phyloP scores from a whole-genome alignment of 1,140 invertebrate genomes.

The Plectus sambesii region DNA sequence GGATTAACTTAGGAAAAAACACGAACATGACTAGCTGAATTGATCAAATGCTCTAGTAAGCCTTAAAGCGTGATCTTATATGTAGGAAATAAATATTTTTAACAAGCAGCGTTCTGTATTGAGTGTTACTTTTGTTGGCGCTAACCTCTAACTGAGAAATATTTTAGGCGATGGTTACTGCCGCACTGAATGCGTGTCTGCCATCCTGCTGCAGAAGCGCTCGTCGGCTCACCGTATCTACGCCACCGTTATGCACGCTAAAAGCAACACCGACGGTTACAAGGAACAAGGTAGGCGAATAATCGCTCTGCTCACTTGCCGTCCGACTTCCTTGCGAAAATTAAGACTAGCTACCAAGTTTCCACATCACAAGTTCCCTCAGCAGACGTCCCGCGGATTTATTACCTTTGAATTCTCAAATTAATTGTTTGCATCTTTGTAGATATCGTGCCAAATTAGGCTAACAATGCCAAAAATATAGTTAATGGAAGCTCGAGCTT shows the following conservation, averaged over 20 bases:
- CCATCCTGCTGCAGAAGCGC: slow-evolving; percentile 66
- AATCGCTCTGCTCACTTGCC: slow-evolving; percentile 1
- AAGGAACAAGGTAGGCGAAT: slow-evolving; percentile 56
- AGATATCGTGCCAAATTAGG: background rate
- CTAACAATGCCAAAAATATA: background rate
- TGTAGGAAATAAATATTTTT: slow-evolving; percentile 14
- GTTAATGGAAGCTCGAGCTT: background rate
- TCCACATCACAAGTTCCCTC: background rate
- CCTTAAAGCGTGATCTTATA: background rate
- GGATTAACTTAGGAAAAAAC: background rate
- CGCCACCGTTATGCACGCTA: slow-evolving; percentile 69
- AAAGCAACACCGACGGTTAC: slow-evolving; percentile 75
- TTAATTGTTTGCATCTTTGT: background rate
- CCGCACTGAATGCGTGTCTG: slow-evolving; percentile 71
- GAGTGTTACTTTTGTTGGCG: slow-evolving; percentile 3
- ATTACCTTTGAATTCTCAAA: background rate
- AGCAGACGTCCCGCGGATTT: background rate
- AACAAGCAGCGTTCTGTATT: background rate
- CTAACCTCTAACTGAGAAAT: slow-evolving; percentile 6
- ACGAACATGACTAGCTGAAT: too few relatives aligned
- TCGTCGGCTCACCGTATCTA: slow-evolving; percentile 66
- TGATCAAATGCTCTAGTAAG: background rate
- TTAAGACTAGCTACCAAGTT: background rate
- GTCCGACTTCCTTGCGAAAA: slow-evolving; percentile 1
- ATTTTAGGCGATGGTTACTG: slow-evolving; percentile 69